Percentiles rank a stretch among this genome's conserved stretches.
phyloP scores from a whole-genome alignment of 2,113 vertebrate genomes.

The Potamarius usumacintae region DNA sequence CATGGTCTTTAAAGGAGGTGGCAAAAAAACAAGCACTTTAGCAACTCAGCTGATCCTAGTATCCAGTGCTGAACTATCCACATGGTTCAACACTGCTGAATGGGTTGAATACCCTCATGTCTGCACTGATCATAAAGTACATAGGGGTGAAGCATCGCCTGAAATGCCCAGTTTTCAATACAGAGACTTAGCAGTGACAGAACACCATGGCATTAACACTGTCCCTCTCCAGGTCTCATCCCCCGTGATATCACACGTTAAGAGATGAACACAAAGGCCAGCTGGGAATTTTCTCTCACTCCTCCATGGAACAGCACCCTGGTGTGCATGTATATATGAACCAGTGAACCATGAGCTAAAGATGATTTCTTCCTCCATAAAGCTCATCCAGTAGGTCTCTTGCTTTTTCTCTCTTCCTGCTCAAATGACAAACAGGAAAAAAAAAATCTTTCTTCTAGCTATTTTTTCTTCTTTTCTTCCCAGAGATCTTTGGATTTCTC shows the following conservation, averaged over 20 bases:
- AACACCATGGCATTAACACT: constrained; percentile 12
- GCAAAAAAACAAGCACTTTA: neutral
- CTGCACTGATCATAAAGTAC: constrained; percentile 8
- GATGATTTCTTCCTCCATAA: neutral
- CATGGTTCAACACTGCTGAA: constrained; percentile 5
- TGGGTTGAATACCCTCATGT: neutral
- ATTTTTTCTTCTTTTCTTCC: constrained; percentile 43
- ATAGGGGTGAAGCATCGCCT: neutral
- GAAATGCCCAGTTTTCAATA: neutral
- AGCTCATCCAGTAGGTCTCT: neutral
- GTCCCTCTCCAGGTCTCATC: neutral
- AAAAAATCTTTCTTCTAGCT: neutral
- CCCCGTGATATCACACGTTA: constrained; percentile 14
- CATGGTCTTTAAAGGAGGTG: constrained; percentile 72
- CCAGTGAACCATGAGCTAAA: neutral
- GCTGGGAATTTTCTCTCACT: neutral
- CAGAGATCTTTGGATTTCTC: constrained; percentile 70
- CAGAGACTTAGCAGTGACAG: neutral
- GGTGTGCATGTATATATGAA: neutral
- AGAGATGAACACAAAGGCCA: neutral
- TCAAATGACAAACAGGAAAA: neutral
- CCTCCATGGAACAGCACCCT: constrained; percentile 6
- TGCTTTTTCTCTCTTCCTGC: constrained; percentile 2
- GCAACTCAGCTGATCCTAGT: constrained; percentile 28
- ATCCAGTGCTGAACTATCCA: neutral